Evolutionary conservation across 1,140 invertebrate species (phyloP), one percentile per base, ranked within the genome.

Genomic region (Stegodyphus mimosarum): DNA sequence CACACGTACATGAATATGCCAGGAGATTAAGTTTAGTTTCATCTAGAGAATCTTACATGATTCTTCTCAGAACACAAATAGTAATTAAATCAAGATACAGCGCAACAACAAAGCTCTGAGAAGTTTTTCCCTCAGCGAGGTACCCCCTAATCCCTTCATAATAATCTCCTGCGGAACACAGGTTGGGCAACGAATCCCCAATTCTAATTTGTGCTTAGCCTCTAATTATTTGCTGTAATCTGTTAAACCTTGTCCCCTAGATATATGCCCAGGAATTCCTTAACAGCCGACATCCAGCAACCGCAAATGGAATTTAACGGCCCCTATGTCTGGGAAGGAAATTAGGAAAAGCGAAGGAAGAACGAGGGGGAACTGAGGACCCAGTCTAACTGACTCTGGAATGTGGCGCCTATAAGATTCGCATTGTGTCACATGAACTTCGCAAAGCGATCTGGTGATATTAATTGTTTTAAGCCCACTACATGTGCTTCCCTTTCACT

Each of bases 221-320:
- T 74, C 80, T 83, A 83, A 83, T 83, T 83, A 83, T 83, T 83
- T 75, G 71, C 72, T 67, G 80, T 83, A 75, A 83, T 83, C 71
- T 81, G 78, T 55, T 81, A 69, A 72, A 83, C 80, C 33, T 63
- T 67, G 53, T 63, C 11, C 50, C 51, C 63, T 60, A 52, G 60
- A 74, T 72, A 83, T 75, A 74, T 75, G n/a, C 60, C 53, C 48
- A 83, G 80, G 80, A 83, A 83, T 83, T 83, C 80, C 80, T 72
- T 74, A 71, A 67, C 55, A 75, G 18, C 55, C 71, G 64, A 33
- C 33, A 33, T 33, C 33, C 33, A 33, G 33, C 33, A 66, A 83
- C 80, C 80, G 71, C 80, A 75, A 75, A 83, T 83, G 80, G 80
- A 83, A 83, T 83, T 72, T 83, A 73, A 73, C 69, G 55, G 77